Evolutionary conservation across 2,797 vertebrate species (phyloP), one percentile per base, ranked within the genome.

Genomic region (Capromys pilorides): DNA sequence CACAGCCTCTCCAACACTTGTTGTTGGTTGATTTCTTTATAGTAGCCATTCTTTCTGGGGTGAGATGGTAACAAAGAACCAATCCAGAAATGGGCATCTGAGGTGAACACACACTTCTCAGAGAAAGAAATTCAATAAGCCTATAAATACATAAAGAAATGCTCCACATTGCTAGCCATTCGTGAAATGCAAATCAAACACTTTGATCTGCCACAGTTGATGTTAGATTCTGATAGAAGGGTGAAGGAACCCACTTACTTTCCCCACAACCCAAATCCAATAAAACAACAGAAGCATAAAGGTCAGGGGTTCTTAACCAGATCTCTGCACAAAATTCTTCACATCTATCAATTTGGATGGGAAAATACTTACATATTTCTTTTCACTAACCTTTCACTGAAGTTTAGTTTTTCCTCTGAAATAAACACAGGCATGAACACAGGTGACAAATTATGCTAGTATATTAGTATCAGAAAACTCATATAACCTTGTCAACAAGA

Each of bases 181-280:
- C n/a, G n/a, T n/a, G n/a, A n/a, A n/a, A n/a, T n/a, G n/a, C n/a
- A n/a, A n/a, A n/a, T n/a, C n/a, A n/a, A n/a, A n/a, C n/a, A n/a
- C n/a, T n/a, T n/a, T n/a, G n/a, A n/a, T n/a, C n/a, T n/a, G n/a
- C n/a, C n/a, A n/a, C n/a, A n/a, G n/a, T 16, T 88, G n/a, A 95
- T 96, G 4, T 96, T 79, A 90, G 66, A 69, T 86, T 90, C 85
- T 83, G 75, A 93, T 75, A 86, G 28, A 62, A 39, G 51, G 64
- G n/a, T 41, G 24, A 93, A 93, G 66, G 62, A 75, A 85, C 31
- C 31, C 86, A 88, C 54, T 90, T 79, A 41, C 78, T 18, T 59
- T 77, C 64, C 69, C 54, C 54, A 64, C 26, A 8, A 8, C 71
- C 86, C 57, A 81, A 91, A 87, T 36, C 69, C 41, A 51, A 81